Base-by-base conservation (phyloP, 2,888 invertebrate genomes). In the Phyllotreta striolata region DNA sequence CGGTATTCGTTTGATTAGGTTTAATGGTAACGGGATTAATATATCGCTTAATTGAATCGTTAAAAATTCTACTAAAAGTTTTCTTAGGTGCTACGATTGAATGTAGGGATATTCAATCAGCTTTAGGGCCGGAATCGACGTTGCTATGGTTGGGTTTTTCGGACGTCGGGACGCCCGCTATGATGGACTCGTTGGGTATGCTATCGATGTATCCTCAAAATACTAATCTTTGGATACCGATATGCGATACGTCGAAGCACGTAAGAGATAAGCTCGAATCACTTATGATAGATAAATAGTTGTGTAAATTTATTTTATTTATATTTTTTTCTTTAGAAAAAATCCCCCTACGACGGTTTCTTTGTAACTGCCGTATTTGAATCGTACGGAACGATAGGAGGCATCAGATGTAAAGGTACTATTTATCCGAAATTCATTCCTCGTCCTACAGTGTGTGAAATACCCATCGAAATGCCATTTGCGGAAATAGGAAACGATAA, bases 371-470 rank as follows among this genome's bases (percentile, higher is more conserved):
- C 94, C 67, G 83, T 96, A 0, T 90, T 88, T 68, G 96, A 97
- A 81, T 85, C 85, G 0, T 86, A 88, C 10, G 91, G 93, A 79
- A 89, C 88, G 58, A 85, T 95, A 4, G 88, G 93, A 43, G 93
- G 92, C 9, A 90, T 97, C 34, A 84, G 92, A 57, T 98, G 97
- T 75, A 91, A 94, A 77, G 96, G 96, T n/a, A 86, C 90, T 12
- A 85, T 89, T 10, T 97, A 92, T 83, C 98, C 98, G 0, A 86
- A 89, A 35, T 93, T 95, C 0, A 88, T 89, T 14, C 97, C 97
- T 0, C 87, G 92, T 57, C 97, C 97, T 1, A 91, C 91, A 66
- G 85, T 95, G 4, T 85, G 87, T 9, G 91, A 95, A 77, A 78
- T 96, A 67, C 85, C 89, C 1, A 85, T 94, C 75, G 86, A 87